Base-by-base conservation (phyloP, 2,113 vertebrate species). In the Hystrix brachyura region DNA sequence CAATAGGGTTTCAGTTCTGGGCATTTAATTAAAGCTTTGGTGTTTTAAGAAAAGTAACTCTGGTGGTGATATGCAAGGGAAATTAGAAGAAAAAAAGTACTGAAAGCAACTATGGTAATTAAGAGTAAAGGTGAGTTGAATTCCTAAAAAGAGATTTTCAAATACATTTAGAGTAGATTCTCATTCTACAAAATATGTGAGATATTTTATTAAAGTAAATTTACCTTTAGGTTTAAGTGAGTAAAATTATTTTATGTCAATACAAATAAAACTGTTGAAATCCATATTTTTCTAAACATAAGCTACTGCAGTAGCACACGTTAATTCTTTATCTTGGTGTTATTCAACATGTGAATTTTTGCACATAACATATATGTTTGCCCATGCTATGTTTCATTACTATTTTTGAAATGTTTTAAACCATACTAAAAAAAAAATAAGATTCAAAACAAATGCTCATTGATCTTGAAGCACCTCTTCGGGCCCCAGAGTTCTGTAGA, bases 231-330 rank as follows among this genome's bases (percentile, higher is more conserved):
- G 23, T 59, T 85, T 53, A 90, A 79, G 12, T 51, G 38, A n/a
- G 19, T 21, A 71, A 85, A 79, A 84, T 18, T 34, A 64, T 6
- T 15, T 74, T 72, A 53, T 48, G 71, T 82, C 32, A 48, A 60
- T 46, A 65, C 4, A 48, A 94, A 69, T 18, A 38, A 62, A 92
- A 76, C 9, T 76, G 7, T 76, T 69, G 15, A 93, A 78, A 79
- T 62, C 57, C 27, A 64, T 5, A 59, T 85, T 90, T 91, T 94
- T 67, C 85, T 51, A 86, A 85, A 94, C 38, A 43, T 14, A 62
- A 95, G 8, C n/a, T 29, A 27, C 0, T 5, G 14, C 0, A 0
- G 0, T 9, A 32, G 59, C 8, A 59, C 32, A 29, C 59, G 43
- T 62, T 43, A 74, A 48, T 81, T 60, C n/a, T 51, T 23, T n/a